Evolutionary conservation across 2,888 invertebrate genomes (phyloP), one percentile per base, ranked within the genome.

Genomic region (Tetanocera ferruginea): DNA sequence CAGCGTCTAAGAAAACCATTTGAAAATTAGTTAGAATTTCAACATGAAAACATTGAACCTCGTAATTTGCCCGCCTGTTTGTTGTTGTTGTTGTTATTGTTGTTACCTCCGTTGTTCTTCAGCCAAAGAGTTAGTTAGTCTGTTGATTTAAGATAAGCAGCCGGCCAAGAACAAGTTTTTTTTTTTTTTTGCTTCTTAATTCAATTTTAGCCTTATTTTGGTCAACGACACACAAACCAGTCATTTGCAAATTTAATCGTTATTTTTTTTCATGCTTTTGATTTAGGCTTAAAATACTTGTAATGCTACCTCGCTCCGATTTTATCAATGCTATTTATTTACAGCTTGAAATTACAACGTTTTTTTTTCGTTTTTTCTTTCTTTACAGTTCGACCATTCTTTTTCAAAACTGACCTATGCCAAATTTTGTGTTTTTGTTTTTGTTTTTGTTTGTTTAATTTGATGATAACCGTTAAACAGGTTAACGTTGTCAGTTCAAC

Each of bases 291-390:
- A 5, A 57, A 74, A 55, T 62, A 51, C 64, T 62, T 74, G 31
- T 51, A 31, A 17, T 74, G 28, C 17, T 64, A 34, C 66, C 62
- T 74, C 64, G 74, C 49, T 74, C 74, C 66, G 66, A 51, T 66
- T 74, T 19, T 28, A 28, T 74, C 74, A 74, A 64, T 62, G 74
- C 62, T 64, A 62, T 62, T 51, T 55, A 62, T 62, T 51, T 55
- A 8, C 6, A n/a, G 23, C 3, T 52, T 19, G 0, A 31, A 31
- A n/a, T 25, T 1, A 23, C 55, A 55, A 9, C 23, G 55, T 55
- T 55, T 3, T n/a, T 3, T 55, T 55, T 34, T 34, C n/a, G 43
- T 5, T n/a, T n/a, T n/a, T n/a, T n/a, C n/a, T n/a, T n/a, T 69
- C 51, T 34, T 31, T 5, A 34, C 37, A 52, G 14, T 19, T 31